Evolutionary conservation across 2,888 invertebrate species (phyloP), one percentile per base, ranked within the genome.

Genomic region (Drosophila heteroneura): DNA sequence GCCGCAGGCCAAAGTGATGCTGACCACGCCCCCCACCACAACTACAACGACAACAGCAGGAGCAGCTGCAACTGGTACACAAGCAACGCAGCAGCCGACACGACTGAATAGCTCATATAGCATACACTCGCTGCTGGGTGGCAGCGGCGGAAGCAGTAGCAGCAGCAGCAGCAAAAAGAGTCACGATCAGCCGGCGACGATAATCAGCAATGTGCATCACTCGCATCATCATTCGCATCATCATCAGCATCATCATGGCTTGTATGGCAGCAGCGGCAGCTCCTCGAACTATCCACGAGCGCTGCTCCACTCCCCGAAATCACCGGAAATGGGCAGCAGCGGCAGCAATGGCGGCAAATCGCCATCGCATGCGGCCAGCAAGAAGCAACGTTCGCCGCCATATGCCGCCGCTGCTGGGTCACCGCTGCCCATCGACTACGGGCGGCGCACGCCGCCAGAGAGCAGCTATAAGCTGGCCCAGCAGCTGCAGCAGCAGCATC

Each of bases 41-140:
- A 64, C 79, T 14, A 53, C 77, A 35, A 19, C 65, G 22, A 32
- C 53, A 63, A 35, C 73, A 79, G 53, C 80, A 77, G 51, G 81
- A 49, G 37, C 53, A 41, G 58, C 76, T 26, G 69, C 73, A 28
- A 52, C 79, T 7, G 47, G 47, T 47, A 30, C 72, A 7, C 56
- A 39, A 41, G 19, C 84, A 28, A 68, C 74, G 35, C 67, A 83
- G 22, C 89, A 83, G 22, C 89, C 88, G 35, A 92, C 93, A n/a
- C 92, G 93, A 70, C 94, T 95, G 88, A 95, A 95, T 81, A 96
- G 96, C 93, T 97, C 96, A 92, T 97, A 97, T 94, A 97, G 97
- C 94, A 97, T 97, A 93, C 97, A 97, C 91, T 97, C 97, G 78
- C 94, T 97, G 92, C 94, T 97, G 88, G 96, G 96, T 28, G 92